Conservation (phyloP, 1,140 invertebrate species). For the Colletes gigas region DNA sequence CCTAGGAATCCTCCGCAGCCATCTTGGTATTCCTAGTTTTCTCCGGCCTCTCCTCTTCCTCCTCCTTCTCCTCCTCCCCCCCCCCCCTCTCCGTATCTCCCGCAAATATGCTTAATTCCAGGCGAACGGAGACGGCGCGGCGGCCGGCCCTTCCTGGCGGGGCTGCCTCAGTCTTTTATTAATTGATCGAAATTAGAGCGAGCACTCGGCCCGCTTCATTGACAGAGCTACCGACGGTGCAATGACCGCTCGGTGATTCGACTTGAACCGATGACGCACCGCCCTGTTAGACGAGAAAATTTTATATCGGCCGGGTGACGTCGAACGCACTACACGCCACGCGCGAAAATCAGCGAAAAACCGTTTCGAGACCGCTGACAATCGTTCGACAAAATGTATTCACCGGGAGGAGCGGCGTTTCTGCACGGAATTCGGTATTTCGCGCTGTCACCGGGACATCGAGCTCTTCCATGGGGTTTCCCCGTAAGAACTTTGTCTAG, state of each 20-base stretch:
- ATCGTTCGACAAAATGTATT: no score
- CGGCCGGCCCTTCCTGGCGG: slow-evolving; percentile 46
- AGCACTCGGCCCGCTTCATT: slow-evolving; percentile 67
- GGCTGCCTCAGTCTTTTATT: slow-evolving; percentile 60
- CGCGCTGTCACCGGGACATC: no score
- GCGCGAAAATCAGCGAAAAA: slow-evolving; percentile 47
- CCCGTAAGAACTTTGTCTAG: no score
- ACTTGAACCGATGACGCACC: slow-evolving; percentile 61
- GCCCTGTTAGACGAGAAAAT: slow-evolving; percentile 44
- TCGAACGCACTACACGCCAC: slow-evolving; percentile 44
- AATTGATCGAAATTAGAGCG: slow-evolving; percentile 72
- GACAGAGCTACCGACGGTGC: slow-evolving; percentile 68
- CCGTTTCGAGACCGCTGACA: no score
- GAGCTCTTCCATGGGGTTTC: no score
- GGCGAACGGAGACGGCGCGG: slow-evolving; percentile 33
- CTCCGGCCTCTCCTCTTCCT: background rate
- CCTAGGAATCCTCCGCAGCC: no score
- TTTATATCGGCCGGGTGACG: slow-evolving; percentile 44
- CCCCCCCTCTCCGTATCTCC: background rate
- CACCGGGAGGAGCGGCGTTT: background rate
- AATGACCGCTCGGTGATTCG: slow-evolving; percentile 69
- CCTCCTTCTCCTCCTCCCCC: background rate
- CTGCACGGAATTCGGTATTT: no score
- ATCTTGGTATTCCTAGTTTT: background rate
- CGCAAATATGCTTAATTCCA: slow-evolving; percentile 51